Base-by-base conservation (phyloP, 1,140 invertebrate genomes). In the Cydia pomonella region DNA sequence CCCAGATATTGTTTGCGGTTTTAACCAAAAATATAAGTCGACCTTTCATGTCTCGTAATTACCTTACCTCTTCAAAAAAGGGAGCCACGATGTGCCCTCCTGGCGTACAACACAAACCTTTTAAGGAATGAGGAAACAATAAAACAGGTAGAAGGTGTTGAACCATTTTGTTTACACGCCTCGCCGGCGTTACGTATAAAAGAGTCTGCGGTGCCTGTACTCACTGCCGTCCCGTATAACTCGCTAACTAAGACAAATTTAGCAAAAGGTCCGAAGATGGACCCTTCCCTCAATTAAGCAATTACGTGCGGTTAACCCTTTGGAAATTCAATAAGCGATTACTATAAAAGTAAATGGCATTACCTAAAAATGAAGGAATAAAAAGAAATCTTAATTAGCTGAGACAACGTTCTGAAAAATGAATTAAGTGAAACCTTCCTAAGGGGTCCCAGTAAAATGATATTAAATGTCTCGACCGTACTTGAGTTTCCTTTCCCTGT, bases 231-330 rank as follows among this genome's bases (percentile, higher is more conserved):
- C 77, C 75, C 72, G 64, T 74, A 72, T 77, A 79, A 79, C 73
- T 76, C 72, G 73, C 73, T 78, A 78, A 79, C 75, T 78, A 81
- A 81, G 77, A 77, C 74, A 79, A 82, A 82, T 82, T 82, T 77
- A 77, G 77, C 69, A 77, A 78, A 79, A 78, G 81, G 77, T 76
- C 73, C 76, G 64, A 74, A 79, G 74, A 79, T 76, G 73, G 75
- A 82, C 78, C 79, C 72, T 79, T 79, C 77, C 76, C 79, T 78
- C 78, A 83, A 83, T 83, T 83, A 83, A 79, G 75, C 81, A 81
- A 81, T 82, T 80, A 80, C 66, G 74, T 73, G 69, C 72, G 79
- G 76, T 79, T 78, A 77, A 79, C 76, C 79, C 75, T 82, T 77
- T 77, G 63, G 72, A 78, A 79, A 82, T 82, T 79, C 77, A 82